These are phyloP conservation scores for Tiaroga cobitis DNA, from an alignment of 2,797 vertebrate genomes.

Conservation along the genomic window DNA sequence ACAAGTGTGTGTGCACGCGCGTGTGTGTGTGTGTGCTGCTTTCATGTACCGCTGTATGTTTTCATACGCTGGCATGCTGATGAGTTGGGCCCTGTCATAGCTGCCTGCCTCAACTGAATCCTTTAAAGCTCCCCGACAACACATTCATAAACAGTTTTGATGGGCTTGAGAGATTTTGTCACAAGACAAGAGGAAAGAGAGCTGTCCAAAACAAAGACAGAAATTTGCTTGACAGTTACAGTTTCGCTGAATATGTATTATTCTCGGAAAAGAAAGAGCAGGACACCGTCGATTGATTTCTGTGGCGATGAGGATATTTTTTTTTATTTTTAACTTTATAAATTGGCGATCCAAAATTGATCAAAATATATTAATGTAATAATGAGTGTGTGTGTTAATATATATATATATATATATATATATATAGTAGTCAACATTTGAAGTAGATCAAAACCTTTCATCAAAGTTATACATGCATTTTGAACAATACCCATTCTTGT, in stretches of 20 bases:
- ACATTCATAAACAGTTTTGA: slow-evolving; percentile 65
- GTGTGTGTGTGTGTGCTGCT: slow-evolving; percentile 53
- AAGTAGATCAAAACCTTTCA: no score
- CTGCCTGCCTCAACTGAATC: slow-evolving; percentile 56
- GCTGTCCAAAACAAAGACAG: slow-evolving; percentile 64
- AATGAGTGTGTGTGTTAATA: neutral
- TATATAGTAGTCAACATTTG: no score
- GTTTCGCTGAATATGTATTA: slow-evolving; percentile 61
- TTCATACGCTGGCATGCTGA: slow-evolving; percentile 65
- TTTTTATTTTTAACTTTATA: neutral
- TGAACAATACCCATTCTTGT: no score
- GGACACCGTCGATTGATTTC: slow-evolving; percentile 48
- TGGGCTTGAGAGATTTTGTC: slow-evolving; percentile 63
- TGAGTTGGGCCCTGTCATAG: slow-evolving; percentile 64
- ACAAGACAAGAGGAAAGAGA: slow-evolving; percentile 59
- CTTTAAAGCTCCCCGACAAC: slow-evolving; percentile 61
- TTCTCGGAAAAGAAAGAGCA: slow-evolving; percentile 47
- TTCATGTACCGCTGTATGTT: slow-evolving; percentile 63
- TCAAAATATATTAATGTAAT: neutral
- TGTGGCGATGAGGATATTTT: neutral
- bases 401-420: no score
- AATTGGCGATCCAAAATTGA: neutral
- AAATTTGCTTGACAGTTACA: slow-evolving; percentile 63
- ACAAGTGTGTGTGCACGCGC: slow-evolving; percentile 36
- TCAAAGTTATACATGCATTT: no score